Conservation (phyloP, 2,888 invertebrate genomes). For the Andricus curvator region DNA sequence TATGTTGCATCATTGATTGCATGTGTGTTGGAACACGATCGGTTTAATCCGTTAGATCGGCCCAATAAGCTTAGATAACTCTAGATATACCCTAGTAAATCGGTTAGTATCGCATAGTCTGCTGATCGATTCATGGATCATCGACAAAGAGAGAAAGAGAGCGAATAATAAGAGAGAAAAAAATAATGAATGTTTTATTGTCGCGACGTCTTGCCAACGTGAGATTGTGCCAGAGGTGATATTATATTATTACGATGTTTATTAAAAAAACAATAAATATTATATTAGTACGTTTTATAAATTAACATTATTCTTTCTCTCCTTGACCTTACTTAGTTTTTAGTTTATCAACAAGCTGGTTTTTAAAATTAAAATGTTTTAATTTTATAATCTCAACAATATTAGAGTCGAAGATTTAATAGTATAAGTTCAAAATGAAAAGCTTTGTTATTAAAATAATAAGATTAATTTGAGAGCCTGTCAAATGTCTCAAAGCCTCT, state of each 20-base stretch:
- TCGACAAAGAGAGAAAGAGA: conserved; percentile 49
- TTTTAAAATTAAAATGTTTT: too few species aligned
- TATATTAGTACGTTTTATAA: conserved; percentile 79
- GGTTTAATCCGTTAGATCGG: conserved; percentile 55
- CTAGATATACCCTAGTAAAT: conserved; percentile 66
- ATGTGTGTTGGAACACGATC: conserved; percentile 59
- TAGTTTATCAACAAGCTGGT: too few species aligned
- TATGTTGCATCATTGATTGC: conserved; percentile 51
- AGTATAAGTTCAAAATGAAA: too few species aligned
- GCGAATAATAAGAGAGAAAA: conserved; percentile 36
- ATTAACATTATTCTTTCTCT: conserved; percentile 54
- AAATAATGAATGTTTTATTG: conserved; percentile 57
- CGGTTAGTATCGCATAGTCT: conserved; percentile 62
- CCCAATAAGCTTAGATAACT: conserved; percentile 64
- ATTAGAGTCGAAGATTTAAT: too few species aligned
- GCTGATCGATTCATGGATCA: conserved; percentile 58
- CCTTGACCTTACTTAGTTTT: neutral
- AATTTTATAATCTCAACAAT: neutral
- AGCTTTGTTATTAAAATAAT: too few species aligned
- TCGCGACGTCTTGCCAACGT: conserved; percentile 78
- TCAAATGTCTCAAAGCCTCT: too few species aligned
- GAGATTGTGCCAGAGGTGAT: conserved; percentile 79
- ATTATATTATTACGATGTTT: conserved; percentile 78
- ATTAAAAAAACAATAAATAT: conserved; percentile 77
- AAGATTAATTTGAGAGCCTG: too few species aligned